These are phyloP conservation scores for Eustalomyia histrio DNA, from an alignment of 2,888 invertebrate genomes.

Conservation along the genomic window DNA sequence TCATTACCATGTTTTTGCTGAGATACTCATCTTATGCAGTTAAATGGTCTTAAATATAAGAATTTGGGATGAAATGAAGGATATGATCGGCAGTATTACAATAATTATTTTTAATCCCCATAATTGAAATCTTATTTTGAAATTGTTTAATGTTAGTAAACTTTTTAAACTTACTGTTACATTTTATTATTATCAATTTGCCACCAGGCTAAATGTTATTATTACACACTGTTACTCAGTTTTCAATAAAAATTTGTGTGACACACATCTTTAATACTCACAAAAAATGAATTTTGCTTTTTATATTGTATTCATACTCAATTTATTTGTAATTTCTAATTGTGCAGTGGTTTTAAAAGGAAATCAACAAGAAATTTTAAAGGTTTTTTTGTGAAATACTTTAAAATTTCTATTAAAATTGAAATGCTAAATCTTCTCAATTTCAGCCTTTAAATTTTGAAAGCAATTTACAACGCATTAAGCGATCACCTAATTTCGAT, in stretches of 20 bases:
- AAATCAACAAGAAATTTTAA: not conserved
- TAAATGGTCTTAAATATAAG: no score
- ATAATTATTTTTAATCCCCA: no score
- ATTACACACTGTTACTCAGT: not conserved
- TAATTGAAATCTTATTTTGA: no score
- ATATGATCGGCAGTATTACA: no score
- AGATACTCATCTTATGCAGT: no score
- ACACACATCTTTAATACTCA: constrained; percentile 18
- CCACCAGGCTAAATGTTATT: not conserved
- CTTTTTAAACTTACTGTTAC: not conserved
- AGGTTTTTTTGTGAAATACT: constrained; percentile 1
- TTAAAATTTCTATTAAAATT: not conserved
- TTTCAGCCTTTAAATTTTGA: constrained; percentile 10
- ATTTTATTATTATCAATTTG: not conserved
- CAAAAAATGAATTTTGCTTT: constrained; percentile 38
- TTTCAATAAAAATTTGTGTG: constrained; percentile 7
- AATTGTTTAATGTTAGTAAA: no score
- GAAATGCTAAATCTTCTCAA: not conserved
- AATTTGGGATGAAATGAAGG: no score
- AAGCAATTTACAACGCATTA: constrained; percentile 20
- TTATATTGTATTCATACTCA: constrained; percentile 32
- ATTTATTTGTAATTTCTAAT: constrained; percentile 31
- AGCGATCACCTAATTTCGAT: constrained; percentile 46
- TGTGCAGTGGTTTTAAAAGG: constrained; percentile 39
- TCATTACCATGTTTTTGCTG: no score